phyloP scores from a whole-genome alignment of 2,797 vertebrate species.

The Tarsius wallacei region DNA sequence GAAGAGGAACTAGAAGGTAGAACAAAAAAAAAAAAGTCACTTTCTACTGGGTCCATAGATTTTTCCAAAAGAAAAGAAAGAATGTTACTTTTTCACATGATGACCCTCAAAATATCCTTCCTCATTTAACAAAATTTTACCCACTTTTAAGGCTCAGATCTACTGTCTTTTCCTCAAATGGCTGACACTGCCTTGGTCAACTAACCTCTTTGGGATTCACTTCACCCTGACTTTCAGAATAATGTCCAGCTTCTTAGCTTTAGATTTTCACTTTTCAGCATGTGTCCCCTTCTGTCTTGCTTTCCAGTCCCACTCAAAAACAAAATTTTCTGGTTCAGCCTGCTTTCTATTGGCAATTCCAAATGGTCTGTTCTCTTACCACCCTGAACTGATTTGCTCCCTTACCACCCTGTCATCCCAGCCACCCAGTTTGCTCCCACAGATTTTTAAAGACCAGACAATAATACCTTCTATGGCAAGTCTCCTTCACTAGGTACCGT shows the following conservation, averaged over 20 bases:
- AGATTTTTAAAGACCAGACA: constrained; percentile 9
- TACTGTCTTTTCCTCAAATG: not conserved
- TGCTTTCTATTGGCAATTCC: not conserved
- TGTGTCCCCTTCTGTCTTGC: not conserved
- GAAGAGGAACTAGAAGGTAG: not conserved
- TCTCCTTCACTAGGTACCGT: not conserved
- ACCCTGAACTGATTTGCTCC: no score
- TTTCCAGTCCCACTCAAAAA: not conserved
- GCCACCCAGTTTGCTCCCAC: not conserved
- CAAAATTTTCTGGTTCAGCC: not conserved
- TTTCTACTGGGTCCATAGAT: not conserved
- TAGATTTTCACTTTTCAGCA: not conserved
- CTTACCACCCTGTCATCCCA: not conserved
- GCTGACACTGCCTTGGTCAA: not conserved
- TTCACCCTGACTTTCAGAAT: constrained; percentile 13
- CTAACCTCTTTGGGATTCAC: not conserved
- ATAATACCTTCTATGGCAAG: not conserved
- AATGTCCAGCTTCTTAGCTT: not conserved
- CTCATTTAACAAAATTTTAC: not conserved
- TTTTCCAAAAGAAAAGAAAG: not conserved
- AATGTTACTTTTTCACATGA: not conserved
- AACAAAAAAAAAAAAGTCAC: constrained; percentile 19
- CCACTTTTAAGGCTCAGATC: not conserved
- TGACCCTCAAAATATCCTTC: not conserved
- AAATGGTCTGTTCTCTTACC: not conserved